Evolutionary conservation across 2,797 vertebrate species (phyloP), one percentile per base, ranked within the genome.

Genomic region (Crenichthys baileyi): DNA sequence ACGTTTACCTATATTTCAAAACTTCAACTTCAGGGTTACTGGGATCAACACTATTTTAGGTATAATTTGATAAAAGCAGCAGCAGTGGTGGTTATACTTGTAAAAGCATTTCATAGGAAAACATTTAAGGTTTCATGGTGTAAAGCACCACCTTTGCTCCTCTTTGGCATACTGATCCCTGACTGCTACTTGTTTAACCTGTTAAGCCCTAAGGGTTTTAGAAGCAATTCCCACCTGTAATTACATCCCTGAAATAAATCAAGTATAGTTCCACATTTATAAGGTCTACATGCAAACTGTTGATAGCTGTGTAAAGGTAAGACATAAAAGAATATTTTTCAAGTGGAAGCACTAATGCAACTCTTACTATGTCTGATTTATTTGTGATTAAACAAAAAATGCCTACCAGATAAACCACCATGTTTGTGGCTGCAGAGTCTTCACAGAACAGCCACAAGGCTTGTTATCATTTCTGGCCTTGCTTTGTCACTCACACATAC

Each of bases 111-210:
- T 11, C 18, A 11, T 55, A 8, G 44, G 39, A 41, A 56, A 5
- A 9, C n/a, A 50, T 44, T 31, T 46, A 24, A 65, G 61, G 48
- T 71, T 4, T 75, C 46, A 50, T 75, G 72, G 20, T 79, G 68
- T 24, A 13, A 22, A 31, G 2, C 36, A 22, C 53, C 1, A 3
- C 63, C n/a, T 39, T n/a, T 0, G 48, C 36, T 39, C 39, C 56
- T 29, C 50, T 36, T 7, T 67, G 74, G 31, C 58, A 18, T 72
- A 24, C 11, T 76, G 78, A 76, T 58, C 24, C 72, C 76, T n/a
- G 7, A 39, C 56, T 55, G 11, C 29, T 70, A 76, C 81, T 83
- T 92, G 90, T 90, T 83, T 73, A 85, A 92, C 91, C 84, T 92
- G 36, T 36, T 36, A 36, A 36, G 36, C 36, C 36, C 36, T 36